Conservation (phyloP, 2,113 vertebrate genomes). For the Carollia perspicillata region DNA sequence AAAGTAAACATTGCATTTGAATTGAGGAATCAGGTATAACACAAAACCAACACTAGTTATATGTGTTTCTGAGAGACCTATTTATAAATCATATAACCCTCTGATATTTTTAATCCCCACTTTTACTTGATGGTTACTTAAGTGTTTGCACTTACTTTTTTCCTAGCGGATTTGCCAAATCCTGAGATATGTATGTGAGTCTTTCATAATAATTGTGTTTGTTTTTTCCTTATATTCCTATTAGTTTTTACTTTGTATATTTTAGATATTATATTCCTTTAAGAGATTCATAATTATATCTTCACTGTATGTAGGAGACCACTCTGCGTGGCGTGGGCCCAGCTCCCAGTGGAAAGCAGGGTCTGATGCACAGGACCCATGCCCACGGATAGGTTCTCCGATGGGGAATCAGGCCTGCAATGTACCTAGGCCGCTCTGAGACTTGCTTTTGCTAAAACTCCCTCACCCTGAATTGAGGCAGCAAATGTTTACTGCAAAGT, state of each 20-base stretch:
- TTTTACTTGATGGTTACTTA: background rate
- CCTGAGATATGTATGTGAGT: background rate
- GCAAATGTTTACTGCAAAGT: no score
- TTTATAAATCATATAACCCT: background rate
- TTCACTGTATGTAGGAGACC: background rate
- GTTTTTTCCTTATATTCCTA: background rate
- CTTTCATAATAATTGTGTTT: background rate
- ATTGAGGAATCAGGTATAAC: background rate
- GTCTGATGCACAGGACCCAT: no score
- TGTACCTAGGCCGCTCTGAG: no score
- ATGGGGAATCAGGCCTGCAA: no score
- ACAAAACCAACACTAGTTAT: background rate
- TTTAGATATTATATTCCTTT: background rate
- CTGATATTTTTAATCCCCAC: conserved; percentile 6
- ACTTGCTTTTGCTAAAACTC: no score
- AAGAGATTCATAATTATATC: background rate
- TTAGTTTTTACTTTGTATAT: background rate
- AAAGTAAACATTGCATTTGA: conserved; percentile 7
- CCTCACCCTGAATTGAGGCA: no score
- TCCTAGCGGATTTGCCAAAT: background rate
- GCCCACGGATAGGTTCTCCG: no score
- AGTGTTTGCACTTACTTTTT: background rate
- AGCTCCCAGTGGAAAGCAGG: no score
- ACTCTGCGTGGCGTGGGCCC: no score
- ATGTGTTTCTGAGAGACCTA: background rate